Evolutionary conservation across 1,140 invertebrate genomes (phyloP), one percentile per base, ranked within the genome.

Genomic region (Neodiprion lecontei): DNA sequence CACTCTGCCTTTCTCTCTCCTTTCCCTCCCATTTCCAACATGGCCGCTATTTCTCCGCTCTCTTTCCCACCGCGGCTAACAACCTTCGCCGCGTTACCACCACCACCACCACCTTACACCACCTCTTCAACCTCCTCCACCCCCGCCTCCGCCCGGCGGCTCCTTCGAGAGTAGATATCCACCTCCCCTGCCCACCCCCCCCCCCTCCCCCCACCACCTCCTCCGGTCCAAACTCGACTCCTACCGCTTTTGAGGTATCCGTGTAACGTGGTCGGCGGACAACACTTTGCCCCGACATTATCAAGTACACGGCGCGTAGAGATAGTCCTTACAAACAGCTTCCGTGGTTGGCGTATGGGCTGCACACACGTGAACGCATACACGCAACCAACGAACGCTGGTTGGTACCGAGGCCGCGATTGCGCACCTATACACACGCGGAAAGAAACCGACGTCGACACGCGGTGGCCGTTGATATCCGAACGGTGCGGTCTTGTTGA

Each of bases 251-350:
- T 70, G 69, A 28, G 75, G 67, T 76, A 80, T 78, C 77, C 75
- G 77, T 81, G 76, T 79, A 84, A 83, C 82, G 74, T 79, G 79
- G 74, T 81, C 77, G 70, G 77, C 69, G 50, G 74, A 76, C 72
- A 76, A 78, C 81, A 86, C 82, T 86, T 86, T 86, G 84, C 85
- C 74, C 78, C 69, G 72, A 81, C 81, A 86, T 84, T 87, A 87
- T 86, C 85, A 81, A 81, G 81, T 85, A 86, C 85, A 86, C 74
- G 84, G 69, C 77, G 78, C 76, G 77, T 82, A 82, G 78, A 81
- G 84, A 85, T 86, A 86, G 79, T 72, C 78, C 76, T 75, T 74
- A 53, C 77, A 70, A 82, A 78, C 79, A 75, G 81, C 83, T 86
- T 78, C 84, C 74, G 83, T 82, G 78, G 72, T 61, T 61, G 53